phyloP scores from a whole-genome alignment of 92 coral and sea anemone species.

The Desmophyllum pertusum region DNA sequence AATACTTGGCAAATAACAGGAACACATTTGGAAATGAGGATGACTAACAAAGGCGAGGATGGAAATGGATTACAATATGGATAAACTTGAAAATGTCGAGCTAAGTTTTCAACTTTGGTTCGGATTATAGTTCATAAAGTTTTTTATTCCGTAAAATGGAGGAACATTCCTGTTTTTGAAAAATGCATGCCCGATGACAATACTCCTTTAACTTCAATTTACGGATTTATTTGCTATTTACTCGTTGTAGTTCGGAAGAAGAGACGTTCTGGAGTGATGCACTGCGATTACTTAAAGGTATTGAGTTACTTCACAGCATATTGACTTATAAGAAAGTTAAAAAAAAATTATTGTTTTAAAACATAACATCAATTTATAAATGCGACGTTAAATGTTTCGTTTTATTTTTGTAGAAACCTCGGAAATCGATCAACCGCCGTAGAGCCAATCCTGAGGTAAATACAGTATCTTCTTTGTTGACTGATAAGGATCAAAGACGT shows the following conservation, averaged over 20 bases:
- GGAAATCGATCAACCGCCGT: conserved; percentile 91
- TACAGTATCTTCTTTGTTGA: too few relatives aligned
- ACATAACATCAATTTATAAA: not conserved
- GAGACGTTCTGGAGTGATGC: conserved; percentile 96
- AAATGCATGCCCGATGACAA: not conserved
- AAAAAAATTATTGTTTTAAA: not conserved
- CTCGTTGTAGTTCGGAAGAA: conserved; percentile 73
- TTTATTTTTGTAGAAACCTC: conserved; percentile 78
- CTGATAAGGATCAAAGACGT: too few relatives aligned
- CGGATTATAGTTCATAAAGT: too few relatives aligned
- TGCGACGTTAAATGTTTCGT: not conserved
- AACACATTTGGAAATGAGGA: not conserved
- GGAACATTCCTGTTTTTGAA: too few relatives aligned
- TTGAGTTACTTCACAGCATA: not conserved
- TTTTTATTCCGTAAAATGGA: too few relatives aligned
- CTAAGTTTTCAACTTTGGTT: too few relatives aligned
- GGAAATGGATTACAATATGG: not conserved
- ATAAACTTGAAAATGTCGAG: too few relatives aligned
- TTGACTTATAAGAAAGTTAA: not conserved
- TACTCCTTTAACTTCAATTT: not conserved
- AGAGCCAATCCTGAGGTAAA: conserved; percentile 98
- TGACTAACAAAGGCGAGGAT: not conserved
- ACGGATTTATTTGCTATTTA: not conserved
- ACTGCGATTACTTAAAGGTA: conserved; percentile 97
- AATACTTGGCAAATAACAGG: not conserved